phyloP scores from a whole-genome alignment of 2,888 invertebrate species.

The Oegoconia quadripuncta region DNA sequence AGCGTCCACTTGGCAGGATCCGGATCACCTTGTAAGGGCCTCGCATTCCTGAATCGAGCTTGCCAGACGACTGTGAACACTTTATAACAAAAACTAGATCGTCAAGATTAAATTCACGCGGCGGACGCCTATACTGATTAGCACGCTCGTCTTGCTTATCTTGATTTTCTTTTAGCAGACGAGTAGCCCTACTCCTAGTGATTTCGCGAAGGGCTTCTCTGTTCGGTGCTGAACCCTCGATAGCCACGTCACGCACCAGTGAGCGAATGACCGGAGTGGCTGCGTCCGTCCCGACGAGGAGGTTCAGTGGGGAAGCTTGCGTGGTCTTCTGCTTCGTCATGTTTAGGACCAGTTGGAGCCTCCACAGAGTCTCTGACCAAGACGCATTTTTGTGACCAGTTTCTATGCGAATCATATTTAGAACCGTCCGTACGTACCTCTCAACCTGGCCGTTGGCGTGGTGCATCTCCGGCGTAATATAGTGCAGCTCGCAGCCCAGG shows the following conservation, averaged over 20 bases:
- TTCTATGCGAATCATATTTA: too few species aligned
- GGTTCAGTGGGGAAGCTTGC: slow-evolving; percentile 14
- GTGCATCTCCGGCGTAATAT: too few species aligned
- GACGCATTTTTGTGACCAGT: too few species aligned
- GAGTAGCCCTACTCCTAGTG: slow-evolving; percentile 3
- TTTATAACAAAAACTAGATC: too few species aligned
- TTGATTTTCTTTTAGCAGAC: slow-evolving; percentile 3
- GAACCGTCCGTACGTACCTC: too few species aligned
- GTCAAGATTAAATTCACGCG: slow-evolving; percentile 2
- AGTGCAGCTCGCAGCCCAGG: too few species aligned
- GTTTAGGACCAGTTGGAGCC: slow-evolving; percentile 14
- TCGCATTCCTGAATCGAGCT: slow-evolving; percentile 17
- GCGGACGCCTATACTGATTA: slow-evolving; percentile 6
- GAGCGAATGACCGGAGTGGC: slow-evolving; percentile 14
- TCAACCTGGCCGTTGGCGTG: too few species aligned
- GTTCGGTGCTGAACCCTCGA: slow-evolving; percentile 8
- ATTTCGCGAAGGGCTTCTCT: slow-evolving; percentile 10
- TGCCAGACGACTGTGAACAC: slow-evolving; percentile 16
- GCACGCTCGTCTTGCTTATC: slow-evolving; percentile 8
- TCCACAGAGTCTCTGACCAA: too few species aligned
- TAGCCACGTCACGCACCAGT: slow-evolving; percentile 13
- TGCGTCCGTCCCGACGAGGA: slow-evolving; percentile 13
- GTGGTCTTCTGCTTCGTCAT: slow-evolving; percentile 15
- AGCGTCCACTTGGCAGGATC: slow-evolving; percentile 11
- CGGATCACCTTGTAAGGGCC: neutral